Evolutionary conservation across 2,797 vertebrate species (phyloP).

Genomic region (Gymnodraco acuticeps): DNA sequence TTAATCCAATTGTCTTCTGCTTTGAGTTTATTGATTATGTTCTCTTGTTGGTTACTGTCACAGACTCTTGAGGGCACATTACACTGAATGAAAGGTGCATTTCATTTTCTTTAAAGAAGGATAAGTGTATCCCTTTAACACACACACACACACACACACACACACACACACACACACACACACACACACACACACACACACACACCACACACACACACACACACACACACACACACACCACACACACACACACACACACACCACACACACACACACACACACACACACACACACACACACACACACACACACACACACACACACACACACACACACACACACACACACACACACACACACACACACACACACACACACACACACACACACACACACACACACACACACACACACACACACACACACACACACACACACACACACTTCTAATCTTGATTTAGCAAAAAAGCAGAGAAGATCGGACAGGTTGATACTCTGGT

Average conservation of each 20-base stretch:
- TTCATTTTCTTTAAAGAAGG: neutral
- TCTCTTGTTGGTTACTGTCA: neutral
- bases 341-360: no score
- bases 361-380: no score
- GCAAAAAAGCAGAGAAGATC: slow-evolving; percentile 23
- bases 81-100: slow-evolving; percentile 5
- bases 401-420: neutral
- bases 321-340: no score
- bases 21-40: slow-evolving; percentile 19
- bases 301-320: no score
- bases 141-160: slow-evolving; percentile 2
- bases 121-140: slow-evolving; percentile 8
- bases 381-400: no score
- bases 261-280: neutral
- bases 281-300: no score
- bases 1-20: slow-evolving; percentile 13
- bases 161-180: neutral
- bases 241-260: neutral
- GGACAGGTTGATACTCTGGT: slow-evolving; percentile 13
- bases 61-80: neutral
- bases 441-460: slow-evolving; percentile 51
- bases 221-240: neutral
- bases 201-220: neutral
- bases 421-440: neutral
- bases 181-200: no score